Evolutionary conservation across 2,888 invertebrate species (phyloP).

Genomic region (Drosophila borealis): DNA sequence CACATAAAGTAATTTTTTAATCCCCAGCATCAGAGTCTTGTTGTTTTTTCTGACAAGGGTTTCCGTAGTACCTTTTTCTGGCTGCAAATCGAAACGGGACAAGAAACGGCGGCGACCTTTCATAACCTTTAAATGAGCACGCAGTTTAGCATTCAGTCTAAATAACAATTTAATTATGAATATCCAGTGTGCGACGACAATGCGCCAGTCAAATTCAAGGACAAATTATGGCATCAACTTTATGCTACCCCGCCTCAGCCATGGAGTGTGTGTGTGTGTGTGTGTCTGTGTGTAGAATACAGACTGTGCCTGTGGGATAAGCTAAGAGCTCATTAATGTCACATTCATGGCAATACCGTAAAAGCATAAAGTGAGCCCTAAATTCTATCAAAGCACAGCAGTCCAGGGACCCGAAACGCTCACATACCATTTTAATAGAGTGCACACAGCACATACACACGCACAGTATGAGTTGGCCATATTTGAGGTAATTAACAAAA

Average conservation of each 20-base stretch:
- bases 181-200: constrained; percentile 37
- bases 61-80: constrained; percentile 9
- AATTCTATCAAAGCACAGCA: constrained; percentile 67
- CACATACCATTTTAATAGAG: constrained; percentile 68
- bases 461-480: constrained; percentile 30
- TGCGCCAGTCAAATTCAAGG: constrained; percentile 63
- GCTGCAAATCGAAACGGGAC: constrained; percentile 10
- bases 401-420: constrained; percentile 27
- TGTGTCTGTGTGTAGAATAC: constrained; percentile 8
- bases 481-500: constrained; percentile 70
- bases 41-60: constrained; percentile 35
- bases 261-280: constrained; percentile 1
- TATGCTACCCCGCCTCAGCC: constrained; percentile 20
- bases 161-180: constrained; percentile 76
- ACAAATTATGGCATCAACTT: constrained; percentile 75
- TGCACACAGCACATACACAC: constrained; percentile 50
- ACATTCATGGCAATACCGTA: constrained; percentile 71
- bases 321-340: constrained; percentile 79
- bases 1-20: constrained; percentile 62
- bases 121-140: constrained; percentile 73
- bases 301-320: constrained; percentile 72
- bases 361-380: constrained; percentile 68
- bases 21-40: constrained; percentile 12
- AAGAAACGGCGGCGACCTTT: constrained; percentile 56
- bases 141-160: constrained; percentile 56